Conservation (phyloP, 1,140 invertebrate genomes). For the Aphaenogaster ashmeadi region DNA sequence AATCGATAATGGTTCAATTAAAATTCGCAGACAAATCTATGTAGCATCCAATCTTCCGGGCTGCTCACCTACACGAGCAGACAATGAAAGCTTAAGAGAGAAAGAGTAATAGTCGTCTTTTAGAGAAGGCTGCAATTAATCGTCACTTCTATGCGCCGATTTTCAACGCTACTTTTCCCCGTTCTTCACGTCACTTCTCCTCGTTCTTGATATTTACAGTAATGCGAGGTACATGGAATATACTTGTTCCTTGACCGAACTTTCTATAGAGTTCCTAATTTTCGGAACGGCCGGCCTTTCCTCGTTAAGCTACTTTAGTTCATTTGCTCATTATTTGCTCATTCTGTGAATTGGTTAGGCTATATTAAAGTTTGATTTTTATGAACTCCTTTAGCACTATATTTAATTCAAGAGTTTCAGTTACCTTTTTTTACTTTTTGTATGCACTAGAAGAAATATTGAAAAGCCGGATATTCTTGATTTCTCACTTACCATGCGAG, state of each 20-base stretch:
- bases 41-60: not conserved
- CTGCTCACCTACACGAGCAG: not conserved
- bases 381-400: not conserved
- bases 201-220: conserved; percentile 16
- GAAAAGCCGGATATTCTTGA: not conserved
- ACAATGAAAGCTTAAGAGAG: conserved; percentile 58
- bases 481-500: conserved; percentile 78
- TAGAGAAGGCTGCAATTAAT: conserved; percentile 66
- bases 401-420: not conserved
- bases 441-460: not conserved
- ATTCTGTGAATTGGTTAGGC: not conserved
- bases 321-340: not conserved
- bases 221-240: not conserved
- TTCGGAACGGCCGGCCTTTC: not conserved
- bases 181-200: not conserved
- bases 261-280: conserved; percentile 4
- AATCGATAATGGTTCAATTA: conserved; percentile 71
- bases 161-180: not conserved
- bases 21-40: conserved; percentile 38
- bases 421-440: not conserved
- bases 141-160: conserved; percentile 31
- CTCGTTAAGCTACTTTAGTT: not conserved
- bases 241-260: not conserved
- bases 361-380: conserved; percentile 14
- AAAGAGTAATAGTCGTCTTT: conserved; percentile 12